Evolutionary conservation across 2,888 invertebrate species (phyloP), one percentile per base, ranked within the genome.

Genomic region (Hipparchia semele): DNA sequence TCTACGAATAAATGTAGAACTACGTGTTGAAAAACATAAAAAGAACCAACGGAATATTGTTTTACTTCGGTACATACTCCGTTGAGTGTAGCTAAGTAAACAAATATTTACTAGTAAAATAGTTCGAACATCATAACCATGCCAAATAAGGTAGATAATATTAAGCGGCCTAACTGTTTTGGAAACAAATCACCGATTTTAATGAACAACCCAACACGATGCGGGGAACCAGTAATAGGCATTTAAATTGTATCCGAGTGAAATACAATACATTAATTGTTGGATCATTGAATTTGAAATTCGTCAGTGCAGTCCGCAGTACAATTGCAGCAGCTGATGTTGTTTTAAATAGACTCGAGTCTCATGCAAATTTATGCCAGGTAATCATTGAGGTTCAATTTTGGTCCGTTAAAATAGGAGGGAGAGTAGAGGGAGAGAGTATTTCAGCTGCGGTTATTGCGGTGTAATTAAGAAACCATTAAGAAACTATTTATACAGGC

Each of bases 221-320:
- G 59, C 62, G 39, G 49, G 66, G 53, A 60, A 68, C 72, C 61
- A 70, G 58, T 67, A 67, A 67, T 67, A 68, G 67, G 23, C 60
- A 68, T 68, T 75, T 72, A 70, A 72, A 74, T 72, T 72, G 72
- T 67, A 70, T 72, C 71, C 67, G 13, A 72, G 59, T 73, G 59
- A 62, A 75, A 75, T 69, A 56, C 74, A 75, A 75, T 69, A 56
- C 74, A 73, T 74, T 74, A 72, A 74, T 74, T 39, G 70, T 49
- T 12, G 70, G 72, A 75, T 74, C 72, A 74, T 67, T 75, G 71
- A 72, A 75, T 72, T 75, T 72, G 68, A 66, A 72, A 75, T 70
- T 74, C 70, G 72, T 72, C 72, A 70, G 71, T 71, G 23, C 64
- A 71, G 69, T 59, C 67, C 71, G 58, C 54, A 61, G 68, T 69